A percentile compares a stretch with the other conserved stretches of the same genome.
These are phyloP conservation scores for Gadus macrocephalus DNA, from an alignment of 2,113 vertebrate genomes.

Conservation along the genomic window DNA sequence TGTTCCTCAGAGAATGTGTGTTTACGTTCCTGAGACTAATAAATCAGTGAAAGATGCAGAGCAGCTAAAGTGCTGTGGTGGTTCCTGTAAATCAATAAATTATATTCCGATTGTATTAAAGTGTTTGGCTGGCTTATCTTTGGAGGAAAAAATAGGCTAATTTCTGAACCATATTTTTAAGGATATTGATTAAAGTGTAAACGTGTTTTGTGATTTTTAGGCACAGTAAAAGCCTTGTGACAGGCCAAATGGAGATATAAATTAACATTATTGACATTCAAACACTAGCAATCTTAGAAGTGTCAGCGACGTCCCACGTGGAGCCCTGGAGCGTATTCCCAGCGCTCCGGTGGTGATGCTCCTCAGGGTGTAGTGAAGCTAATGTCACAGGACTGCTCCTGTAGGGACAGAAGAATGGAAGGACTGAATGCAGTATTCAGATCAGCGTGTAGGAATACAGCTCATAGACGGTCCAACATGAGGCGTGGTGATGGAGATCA, in stretches of 20 bases:
- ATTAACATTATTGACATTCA: slow-evolving; percentile 52
- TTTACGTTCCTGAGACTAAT: slow-evolving; percentile 36
- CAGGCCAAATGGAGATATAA: slow-evolving; percentile 59
- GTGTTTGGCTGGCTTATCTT: slow-evolving; percentile 52
- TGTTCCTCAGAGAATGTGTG: not conserved
- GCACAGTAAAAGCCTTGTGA: slow-evolving; percentile 66
- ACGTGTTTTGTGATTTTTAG: slow-evolving; percentile 64
- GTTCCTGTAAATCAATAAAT: slow-evolving; percentile 47
- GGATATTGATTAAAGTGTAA: slow-evolving; percentile 63
- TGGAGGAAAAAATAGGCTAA: slow-evolving; percentile 42
- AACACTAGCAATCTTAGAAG: slow-evolving; percentile 31
- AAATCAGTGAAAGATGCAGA: slow-evolving; percentile 40
- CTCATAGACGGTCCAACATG: not conserved
- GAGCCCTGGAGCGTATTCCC: not conserved
- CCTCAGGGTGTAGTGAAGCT: slow-evolving; percentile 8
- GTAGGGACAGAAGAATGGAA: not conserved
- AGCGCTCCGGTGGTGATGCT: not conserved
- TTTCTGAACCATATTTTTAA: slow-evolving; percentile 49
- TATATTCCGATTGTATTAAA: slow-evolving; percentile 44
- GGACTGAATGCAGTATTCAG: not conserved
- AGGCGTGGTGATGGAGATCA: not conserved
- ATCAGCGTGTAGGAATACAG: not conserved
- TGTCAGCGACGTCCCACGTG: slow-evolving; percentile 15
- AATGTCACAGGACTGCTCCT: not conserved
- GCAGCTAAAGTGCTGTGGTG: slow-evolving; percentile 38